Conservation (phyloP, 2,888 invertebrate species). For the Eucera pruinosa region DNA sequence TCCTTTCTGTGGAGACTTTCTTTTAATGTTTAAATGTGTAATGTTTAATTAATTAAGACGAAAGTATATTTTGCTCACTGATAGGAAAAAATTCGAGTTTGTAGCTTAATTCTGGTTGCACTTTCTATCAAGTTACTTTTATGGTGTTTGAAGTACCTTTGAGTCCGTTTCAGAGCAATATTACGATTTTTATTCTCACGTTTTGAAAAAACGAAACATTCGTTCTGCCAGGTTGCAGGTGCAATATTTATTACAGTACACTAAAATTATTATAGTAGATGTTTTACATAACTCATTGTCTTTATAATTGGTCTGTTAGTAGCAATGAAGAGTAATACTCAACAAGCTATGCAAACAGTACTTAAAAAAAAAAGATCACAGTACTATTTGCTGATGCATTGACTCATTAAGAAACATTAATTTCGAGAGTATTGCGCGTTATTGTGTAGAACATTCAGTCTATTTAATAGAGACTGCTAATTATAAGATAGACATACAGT, state of each 20-base stretch:
- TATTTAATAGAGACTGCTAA: conserved; percentile 34
- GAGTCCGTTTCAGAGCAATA: neutral
- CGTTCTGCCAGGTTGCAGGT: conserved; percentile 13
- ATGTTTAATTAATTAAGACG: conserved; percentile 46
- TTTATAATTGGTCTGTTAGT: conserved; percentile 18
- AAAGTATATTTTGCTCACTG: conserved; percentile 14
- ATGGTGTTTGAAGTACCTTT: conserved; percentile 8
- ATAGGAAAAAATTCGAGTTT: conserved; percentile 14
- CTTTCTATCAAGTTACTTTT: conserved; percentile 36
- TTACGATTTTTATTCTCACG: neutral
- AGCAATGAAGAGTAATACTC: conserved; percentile 17
- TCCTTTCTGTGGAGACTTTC: conserved; percentile 57
- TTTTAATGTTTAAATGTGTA: conserved; percentile 46
- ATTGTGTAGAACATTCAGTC: conserved; percentile 22
- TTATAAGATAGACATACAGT: conserved; percentile 32
- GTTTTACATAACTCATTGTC: conserved; percentile 10
- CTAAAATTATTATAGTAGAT: neutral
- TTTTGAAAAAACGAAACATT: neutral
- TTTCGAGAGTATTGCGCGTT: conserved; percentile 24
- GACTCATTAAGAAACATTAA: conserved; percentile 23
- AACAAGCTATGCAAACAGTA: conserved; percentile 53
- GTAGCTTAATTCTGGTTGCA: conserved; percentile 51
- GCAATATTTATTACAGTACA: conserved; percentile 1
- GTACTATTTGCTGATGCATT: conserved; percentile 12
- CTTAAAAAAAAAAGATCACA: conserved; percentile 36